Conservation (phyloP, 92 coral and sea anemone genomes). For the Paramuricea clavata region DNA sequence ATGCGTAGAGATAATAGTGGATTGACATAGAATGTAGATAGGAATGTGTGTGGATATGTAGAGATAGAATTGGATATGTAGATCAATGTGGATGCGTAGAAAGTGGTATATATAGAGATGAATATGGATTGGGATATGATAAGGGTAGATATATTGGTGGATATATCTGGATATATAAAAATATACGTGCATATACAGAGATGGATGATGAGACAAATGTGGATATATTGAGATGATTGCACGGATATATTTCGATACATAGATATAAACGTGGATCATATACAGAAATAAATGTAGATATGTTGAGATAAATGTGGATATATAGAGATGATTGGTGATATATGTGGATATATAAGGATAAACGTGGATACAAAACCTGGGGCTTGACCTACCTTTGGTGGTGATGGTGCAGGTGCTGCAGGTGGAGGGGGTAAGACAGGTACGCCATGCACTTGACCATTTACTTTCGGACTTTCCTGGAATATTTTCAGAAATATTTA, state of each 20-base stretch:
- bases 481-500: neutral
- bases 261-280: neutral
- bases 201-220: no score
- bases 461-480: conserved; percentile 32
- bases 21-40: no score
- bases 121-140: no score
- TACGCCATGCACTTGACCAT: conserved; percentile 32
- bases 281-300: no score
- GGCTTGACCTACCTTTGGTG: conserved; percentile 22
- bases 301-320: neutral
- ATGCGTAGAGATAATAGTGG: neutral
- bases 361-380: neutral
- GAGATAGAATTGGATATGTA: no score
- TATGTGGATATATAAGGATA: neutral
- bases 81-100: no score
- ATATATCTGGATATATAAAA: neutral
- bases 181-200: no score
- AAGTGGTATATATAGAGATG: no score
- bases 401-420: conserved; percentile 35
- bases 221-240: neutral
- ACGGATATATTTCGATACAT: no score
- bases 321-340: neutral
- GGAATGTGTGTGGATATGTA: no score
- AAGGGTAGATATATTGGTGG: no score
- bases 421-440: conserved; percentile 48